Evolutionary conservation across 1,140 invertebrate genomes (phyloP).

Genomic region (Drosophila arizonae): DNA sequence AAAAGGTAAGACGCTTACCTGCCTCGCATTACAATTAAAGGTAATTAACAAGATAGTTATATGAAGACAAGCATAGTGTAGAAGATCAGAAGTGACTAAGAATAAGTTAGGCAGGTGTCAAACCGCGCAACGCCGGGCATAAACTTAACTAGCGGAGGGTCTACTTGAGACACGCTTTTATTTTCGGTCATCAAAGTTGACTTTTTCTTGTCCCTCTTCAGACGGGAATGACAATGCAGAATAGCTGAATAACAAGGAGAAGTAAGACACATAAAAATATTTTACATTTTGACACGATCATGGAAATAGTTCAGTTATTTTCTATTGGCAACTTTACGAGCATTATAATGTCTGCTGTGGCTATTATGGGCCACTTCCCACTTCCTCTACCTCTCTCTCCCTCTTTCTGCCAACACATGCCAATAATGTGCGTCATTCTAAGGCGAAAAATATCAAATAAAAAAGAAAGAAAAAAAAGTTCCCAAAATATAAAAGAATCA

Average conservation of each 20-base stretch:
- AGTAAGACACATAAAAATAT: slow-evolving; percentile 5
- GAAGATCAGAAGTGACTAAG: no score
- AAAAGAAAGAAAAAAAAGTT: slow-evolving; percentile 19
- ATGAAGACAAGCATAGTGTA: no score
- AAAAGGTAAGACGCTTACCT: no score
- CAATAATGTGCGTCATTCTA: slow-evolving; percentile 77
- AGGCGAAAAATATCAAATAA: slow-evolving; percentile 58
- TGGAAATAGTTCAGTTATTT: slow-evolving; percentile 26
- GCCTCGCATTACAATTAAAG: no score
- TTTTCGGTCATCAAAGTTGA: slow-evolving; percentile 60
- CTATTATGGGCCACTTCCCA: slow-evolving; percentile 11
- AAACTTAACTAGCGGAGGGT: background rate
- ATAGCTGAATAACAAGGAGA: background rate
- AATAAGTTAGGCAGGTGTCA: no score
- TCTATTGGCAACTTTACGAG: slow-evolving; percentile 47
- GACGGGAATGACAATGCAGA: slow-evolving; percentile 44
- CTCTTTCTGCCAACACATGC: slow-evolving; percentile 40
- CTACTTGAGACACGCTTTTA: slow-evolving; percentile 59
- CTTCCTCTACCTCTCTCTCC: background rate
- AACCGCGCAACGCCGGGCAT: background rate
- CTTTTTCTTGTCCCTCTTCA: slow-evolving; percentile 48
- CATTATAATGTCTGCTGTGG: slow-evolving; percentile 34
- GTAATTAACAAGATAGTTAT: no score
- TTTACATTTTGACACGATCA: slow-evolving; percentile 20
- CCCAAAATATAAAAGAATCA: slow-evolving; percentile 5